Evolutionary conservation across 2,113 vertebrate genomes (phyloP).

Genomic region (Daboia siamensis): DNA sequence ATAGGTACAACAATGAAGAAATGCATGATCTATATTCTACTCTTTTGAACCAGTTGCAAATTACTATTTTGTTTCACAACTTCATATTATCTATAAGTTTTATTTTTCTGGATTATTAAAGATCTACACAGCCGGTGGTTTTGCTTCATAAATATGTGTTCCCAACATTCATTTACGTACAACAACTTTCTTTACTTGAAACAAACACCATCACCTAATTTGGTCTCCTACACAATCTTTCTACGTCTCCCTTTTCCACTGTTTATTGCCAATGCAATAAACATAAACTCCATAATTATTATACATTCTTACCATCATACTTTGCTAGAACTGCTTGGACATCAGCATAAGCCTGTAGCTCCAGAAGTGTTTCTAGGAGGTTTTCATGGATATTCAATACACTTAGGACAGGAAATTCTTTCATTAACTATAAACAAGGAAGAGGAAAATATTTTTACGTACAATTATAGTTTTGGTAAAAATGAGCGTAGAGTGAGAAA

Average conservation of each 20-base stretch:
- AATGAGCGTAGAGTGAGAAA: not conserved
- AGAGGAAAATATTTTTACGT: not conserved
- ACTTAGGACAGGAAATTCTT: constrained; percentile 95
- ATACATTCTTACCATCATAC: constrained; percentile 85
- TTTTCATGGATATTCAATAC: constrained; percentile 99
- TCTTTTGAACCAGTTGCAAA: not conserved
- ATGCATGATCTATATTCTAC: not conserved
- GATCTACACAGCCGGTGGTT: not conserved
- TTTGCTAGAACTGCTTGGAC: constrained; percentile 97
- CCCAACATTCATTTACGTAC: not conserved
- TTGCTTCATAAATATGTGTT: not conserved
- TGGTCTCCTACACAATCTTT: not conserved
- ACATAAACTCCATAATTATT: rapidly evolving
- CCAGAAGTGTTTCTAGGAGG: constrained; percentile 92
- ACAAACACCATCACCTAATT: not conserved
- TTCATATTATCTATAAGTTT: not conserved
- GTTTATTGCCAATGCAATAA: not conserved
- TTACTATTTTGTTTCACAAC: not conserved
- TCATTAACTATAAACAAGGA: constrained; percentile 85
- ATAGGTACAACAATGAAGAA: not conserved
- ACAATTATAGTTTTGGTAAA: not conserved
- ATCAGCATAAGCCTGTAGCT: constrained; percentile 96
- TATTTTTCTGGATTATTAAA: not conserved
- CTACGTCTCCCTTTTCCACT: not conserved
- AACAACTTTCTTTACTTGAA: not conserved